A percentile compares a stretch with the other conserved stretches of the same genome.
Evolutionary conservation across 2,113 vertebrate genomes (phyloP).

Genomic region (Brienomyrus brachyistius): DNA sequence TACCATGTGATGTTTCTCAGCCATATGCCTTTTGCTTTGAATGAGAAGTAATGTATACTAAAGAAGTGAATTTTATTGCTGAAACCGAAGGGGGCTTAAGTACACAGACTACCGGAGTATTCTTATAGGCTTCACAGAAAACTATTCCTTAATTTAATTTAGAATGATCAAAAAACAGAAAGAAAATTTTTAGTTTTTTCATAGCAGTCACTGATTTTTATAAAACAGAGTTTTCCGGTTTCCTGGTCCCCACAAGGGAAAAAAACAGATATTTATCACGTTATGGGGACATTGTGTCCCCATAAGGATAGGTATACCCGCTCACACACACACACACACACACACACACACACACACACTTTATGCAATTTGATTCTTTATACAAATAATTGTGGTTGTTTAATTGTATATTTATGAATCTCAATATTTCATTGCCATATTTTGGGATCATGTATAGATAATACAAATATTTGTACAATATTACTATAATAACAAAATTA

Average conservation of each 20-base stretch:
- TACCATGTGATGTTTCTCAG: neutral
- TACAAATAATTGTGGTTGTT: neutral
- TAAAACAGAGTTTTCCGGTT: too few species aligned
- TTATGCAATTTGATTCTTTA: neutral
- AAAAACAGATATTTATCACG: too few species aligned
- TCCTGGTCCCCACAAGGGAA: too few species aligned
- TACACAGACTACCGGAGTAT: neutral
- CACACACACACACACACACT: neutral
- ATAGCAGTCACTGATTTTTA: neutral
- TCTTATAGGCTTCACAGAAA: neutral
- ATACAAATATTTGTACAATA: neutral
- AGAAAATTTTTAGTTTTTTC: neutral
- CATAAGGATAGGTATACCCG: neutral
- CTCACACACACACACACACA: neutral
- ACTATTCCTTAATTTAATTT: neutral
- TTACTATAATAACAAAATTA: neutral
- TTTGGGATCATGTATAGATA: neutral
- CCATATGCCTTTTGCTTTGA: neutral
- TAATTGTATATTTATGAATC: neutral
- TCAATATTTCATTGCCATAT: neutral
- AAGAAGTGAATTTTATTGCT: neutral
- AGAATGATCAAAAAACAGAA: neutral
- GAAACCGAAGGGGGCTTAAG: neutral
- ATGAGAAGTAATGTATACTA: neutral
- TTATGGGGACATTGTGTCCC: neutral